These are phyloP conservation scores for Lepidurus apus DNA, from an alignment of 1,140 invertebrate genomes.

Conservation along the genomic window DNA sequence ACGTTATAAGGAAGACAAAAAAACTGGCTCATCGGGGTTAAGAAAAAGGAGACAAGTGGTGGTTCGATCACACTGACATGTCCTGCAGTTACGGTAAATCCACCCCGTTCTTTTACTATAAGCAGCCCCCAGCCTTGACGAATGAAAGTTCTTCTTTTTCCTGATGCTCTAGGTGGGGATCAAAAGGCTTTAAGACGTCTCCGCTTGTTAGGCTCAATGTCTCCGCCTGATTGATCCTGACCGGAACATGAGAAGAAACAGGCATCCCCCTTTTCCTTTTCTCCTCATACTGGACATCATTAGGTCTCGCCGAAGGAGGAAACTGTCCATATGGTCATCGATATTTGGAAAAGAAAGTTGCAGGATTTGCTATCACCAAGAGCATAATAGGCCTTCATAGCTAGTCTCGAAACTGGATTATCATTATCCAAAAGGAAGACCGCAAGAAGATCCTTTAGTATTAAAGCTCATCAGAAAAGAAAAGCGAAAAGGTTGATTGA, in stretches of 20 bases:
- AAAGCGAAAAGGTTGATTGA: neutral
- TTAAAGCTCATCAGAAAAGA: too few relatives aligned
- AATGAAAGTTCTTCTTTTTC: neutral
- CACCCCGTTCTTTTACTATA: neutral
- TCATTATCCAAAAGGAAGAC: neutral
- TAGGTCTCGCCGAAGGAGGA: neutral
- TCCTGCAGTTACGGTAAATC: neutral
- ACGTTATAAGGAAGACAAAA: neutral
- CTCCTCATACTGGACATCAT: neutral
- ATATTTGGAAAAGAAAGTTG: neutral
- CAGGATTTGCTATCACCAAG: neutral
- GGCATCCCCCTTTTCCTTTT: neutral
- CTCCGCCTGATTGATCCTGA: conserved; percentile 13
- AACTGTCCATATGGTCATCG: neutral
- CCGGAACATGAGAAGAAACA: neutral
- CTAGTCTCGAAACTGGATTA: neutral
- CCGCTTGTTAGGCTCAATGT: conserved; percentile 21
- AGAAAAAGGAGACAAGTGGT: neutral
- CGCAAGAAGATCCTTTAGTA: neutral
- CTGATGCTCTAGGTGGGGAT: neutral
- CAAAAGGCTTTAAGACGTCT: conserved; percentile 19
- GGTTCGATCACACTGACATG: neutral
- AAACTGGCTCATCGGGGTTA: neutral
- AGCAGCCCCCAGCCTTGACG: neutral
- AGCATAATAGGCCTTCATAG: neutral